Evolutionary conservation across 2,888 invertebrate species (phyloP), one percentile per base, ranked within the genome.

Genomic region (Eristalis pertinax): DNA sequence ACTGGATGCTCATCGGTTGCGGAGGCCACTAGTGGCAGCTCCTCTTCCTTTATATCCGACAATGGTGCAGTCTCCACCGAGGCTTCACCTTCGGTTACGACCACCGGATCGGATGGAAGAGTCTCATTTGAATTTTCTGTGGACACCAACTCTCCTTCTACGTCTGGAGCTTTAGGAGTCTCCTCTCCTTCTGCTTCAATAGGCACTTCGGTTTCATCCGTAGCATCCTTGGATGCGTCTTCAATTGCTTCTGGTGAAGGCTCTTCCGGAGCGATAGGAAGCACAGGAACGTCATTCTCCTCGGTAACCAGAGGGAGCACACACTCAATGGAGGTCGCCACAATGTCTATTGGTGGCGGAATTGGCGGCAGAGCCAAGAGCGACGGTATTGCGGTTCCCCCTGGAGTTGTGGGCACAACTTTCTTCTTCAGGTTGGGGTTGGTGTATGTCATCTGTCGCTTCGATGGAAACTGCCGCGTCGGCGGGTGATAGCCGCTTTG

Each of bases 381-480:
- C 0, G 92, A 92, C 0, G 92, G 92, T 4, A 92, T 92, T 5
- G 92, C 92, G 0, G 92, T 92, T 8, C 91, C 92, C 26, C 91
- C 92, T 0, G 92, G 92, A 0, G 84, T 84, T 32, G 76, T 87
- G 24, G 76, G 78, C n/a, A 72, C 22, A 0, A 83, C 56, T 60
- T 92, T 92, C 70, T 91, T 91, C 3, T 91, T 90, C 3, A 91
- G 89, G 62, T 91, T 92, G 0, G 91, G 91, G 74, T 91, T 91
- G 4, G 91, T 91, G 67, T 92, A 93, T 0, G 92, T 91, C 89
- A 92, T 89, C n/a, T 91, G 91, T 8, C 92, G 90, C 78, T 93
- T 93, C 69, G 90, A 90, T 0, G 91, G 91, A 82, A 93, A 93
- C 15, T 92, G 91, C 0, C 91, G 90, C 4, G 90, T 89, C n/a